These are phyloP conservation scores for Alethe castanea DNA, from an alignment of 2,113 vertebrate species.

Conservation along the genomic window DNA sequence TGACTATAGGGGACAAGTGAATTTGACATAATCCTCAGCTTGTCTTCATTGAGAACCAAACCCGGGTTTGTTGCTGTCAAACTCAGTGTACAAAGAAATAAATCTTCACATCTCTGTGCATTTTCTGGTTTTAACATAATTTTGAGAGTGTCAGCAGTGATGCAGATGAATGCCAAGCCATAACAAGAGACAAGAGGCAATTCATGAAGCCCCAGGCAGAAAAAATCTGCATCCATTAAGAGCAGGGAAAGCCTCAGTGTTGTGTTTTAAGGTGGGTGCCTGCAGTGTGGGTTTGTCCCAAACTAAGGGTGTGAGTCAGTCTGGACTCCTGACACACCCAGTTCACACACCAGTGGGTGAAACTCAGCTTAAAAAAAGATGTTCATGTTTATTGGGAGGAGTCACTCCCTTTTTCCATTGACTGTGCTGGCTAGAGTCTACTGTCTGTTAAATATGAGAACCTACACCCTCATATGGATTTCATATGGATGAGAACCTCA, in stretches of 20 bases:
- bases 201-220: neutral
- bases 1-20: neutral
- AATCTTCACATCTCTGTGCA: neutral
- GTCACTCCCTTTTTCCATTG: neutral
- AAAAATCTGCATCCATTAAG: neutral
- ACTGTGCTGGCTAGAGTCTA: neutral
- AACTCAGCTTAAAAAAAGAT: neutral
- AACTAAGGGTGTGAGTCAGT: accelerated
- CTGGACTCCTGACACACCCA: neutral
- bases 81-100: neutral
- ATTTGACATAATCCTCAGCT: neutral
- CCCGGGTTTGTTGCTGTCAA: neutral
- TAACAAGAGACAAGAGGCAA: neutral
- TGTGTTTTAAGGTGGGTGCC: neutral
- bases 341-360: neutral
- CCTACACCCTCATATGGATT: neutral
- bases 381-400: neutral
- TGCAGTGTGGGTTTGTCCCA: neutral
- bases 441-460: neutral
- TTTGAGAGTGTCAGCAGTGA: neutral
- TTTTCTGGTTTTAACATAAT: neutral
- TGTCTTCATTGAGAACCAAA: neutral
- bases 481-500: too few species aligned
- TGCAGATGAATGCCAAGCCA: neutral
- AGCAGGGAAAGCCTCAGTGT: neutral